Base-by-base conservation (phyloP, 2,797 vertebrate genomes). In the Argya squamiceps region DNA sequence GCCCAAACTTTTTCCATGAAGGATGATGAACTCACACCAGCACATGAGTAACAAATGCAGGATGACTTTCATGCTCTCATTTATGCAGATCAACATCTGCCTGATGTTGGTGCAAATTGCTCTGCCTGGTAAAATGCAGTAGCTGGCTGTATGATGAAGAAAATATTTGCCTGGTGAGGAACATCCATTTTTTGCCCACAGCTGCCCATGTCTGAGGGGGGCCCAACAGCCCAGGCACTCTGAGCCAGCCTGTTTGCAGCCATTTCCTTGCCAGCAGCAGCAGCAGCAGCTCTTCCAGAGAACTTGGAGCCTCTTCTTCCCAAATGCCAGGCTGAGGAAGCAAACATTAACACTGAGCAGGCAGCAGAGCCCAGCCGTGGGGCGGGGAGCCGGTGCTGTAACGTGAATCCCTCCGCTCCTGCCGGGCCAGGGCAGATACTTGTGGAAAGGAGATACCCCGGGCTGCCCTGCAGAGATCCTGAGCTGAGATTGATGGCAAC, bases 401-500 rank as follows among this genome's bases (percentile, higher is more conserved):
- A 95, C 1, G 73, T 47, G 93, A 93, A 92, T 87, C 93, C 86
- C 92, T 49, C 67, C 0, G 1, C 84, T 94, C 59, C 91, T 50
- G 82, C 77, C 1, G 1, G 59, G 77, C 77, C 83, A 74, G 74
- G 6, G 34, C 55, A 52, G 85, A 95, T 49, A 82, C 49, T 82
- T 90, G 83, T 23, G 83, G 94, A 97, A 94, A 97, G 85, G 88
- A 89, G 89, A 92, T 93, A 96, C 49, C 89, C 92, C 82, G 88
- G 96, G 92, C 95, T 96, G 37, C 74, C 70, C 77, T 94, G 82
- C 94, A 94, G 94, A 95, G 92, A 93, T 76, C 6, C 14, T 78
- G 89, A 56, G 80, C 92, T 92, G 85, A 97, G 93, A 95, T 96
- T 93, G 92, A 93, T 58, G 67, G 94, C 89, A 96, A 95, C 93